Evolutionary conservation across 2,888 invertebrate genomes (phyloP).

Genomic region (Epinotia bilunana): DNA sequence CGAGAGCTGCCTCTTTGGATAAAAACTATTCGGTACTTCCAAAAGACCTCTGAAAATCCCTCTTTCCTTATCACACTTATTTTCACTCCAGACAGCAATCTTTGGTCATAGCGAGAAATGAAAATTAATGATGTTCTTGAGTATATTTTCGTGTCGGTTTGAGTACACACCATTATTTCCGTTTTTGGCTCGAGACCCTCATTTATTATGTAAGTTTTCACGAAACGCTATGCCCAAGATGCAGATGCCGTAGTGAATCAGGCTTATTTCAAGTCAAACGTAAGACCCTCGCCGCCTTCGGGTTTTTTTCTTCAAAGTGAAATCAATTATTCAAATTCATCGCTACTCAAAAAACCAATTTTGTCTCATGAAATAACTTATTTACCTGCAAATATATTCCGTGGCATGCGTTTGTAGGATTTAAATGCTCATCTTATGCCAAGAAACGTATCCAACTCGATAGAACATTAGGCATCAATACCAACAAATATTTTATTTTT

Average conservation of each 20-base stretch:
- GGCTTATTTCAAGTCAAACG: slow-evolving; percentile 54
- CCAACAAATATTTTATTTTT: neutral
- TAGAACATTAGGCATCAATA: neutral
- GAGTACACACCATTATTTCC: slow-evolving; percentile 82
- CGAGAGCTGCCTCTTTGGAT: slow-evolving; percentile 38
- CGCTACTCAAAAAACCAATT: slow-evolving; percentile 46
- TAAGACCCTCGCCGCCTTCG: slow-evolving; percentile 48
- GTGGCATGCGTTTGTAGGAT: slow-evolving; percentile 21
- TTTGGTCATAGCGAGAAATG: slow-evolving; percentile 77
- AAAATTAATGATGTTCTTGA: slow-evolving; percentile 81
- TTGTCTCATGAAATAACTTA: slow-evolving; percentile 42
- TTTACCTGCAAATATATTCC: slow-evolving; percentile 37
- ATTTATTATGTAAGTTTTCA: slow-evolving; percentile 79
- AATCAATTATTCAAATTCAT: slow-evolving; percentile 52
- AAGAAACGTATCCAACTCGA: neutral
- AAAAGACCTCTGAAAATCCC: slow-evolving; percentile 44
- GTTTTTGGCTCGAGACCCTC: slow-evolving; percentile 78
- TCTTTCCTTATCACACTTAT: slow-evolving; percentile 51
- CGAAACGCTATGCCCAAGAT: slow-evolving; percentile 67
- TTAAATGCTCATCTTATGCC: neutral
- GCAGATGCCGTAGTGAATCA: slow-evolving; percentile 64
- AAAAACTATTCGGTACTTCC: slow-evolving; percentile 46
- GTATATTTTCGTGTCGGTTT: slow-evolving; percentile 84
- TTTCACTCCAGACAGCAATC: slow-evolving; percentile 76
- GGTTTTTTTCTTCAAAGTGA: slow-evolving; percentile 44